Base-by-base conservation (phyloP, 2,888 invertebrate genomes). In the Heliconius ismenius region DNA sequence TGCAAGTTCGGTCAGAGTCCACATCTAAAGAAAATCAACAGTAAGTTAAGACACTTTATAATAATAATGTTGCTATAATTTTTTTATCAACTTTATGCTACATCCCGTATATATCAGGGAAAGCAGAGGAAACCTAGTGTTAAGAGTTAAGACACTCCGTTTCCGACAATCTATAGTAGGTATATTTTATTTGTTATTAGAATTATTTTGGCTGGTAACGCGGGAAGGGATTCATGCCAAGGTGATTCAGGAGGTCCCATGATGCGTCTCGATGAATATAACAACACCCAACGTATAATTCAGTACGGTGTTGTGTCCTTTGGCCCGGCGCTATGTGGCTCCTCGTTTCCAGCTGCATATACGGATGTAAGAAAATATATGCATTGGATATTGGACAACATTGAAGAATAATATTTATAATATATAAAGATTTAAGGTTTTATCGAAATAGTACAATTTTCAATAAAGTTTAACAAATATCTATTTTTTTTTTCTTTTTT, bases 221-320 rank as follows among this genome's bases (percentile, higher is more conserved):
- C 88, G 60, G 87, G 88, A 0, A 90, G 91, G 69, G 96, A 96
- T 83, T 95, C 96, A n/a, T 96, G 96, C 80, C 86, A 89, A 43
- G 96, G 96, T 0, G 96, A 96, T 81, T 96, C 96, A 54, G 96
- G 96, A 18, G 96, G 96, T 0, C 96, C 96, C 0, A 86, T 96
- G 64, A 93, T 95, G 89, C 79, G 84, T 3, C 81, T 85, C 4
- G 80, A 80, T 4, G 15, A 67, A 9, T 75, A 81, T 73, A 73
- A 76, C 3, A 74, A 69, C 6, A 21, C 28, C 0, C 60, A 36
- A n/a, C 80, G 83, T 21, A 81, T 80, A 60, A 84, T 89, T 62
- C 85, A 86, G 65, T 81, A 85, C 70, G 88, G 88, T 6, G 83
- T 88, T 65, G 84, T 87, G 2, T 87, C 86, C 0, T 81, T 81